Evolutionary conservation across 2,888 invertebrate species (phyloP).

Genomic region (Microplitis deprimator): DNA sequence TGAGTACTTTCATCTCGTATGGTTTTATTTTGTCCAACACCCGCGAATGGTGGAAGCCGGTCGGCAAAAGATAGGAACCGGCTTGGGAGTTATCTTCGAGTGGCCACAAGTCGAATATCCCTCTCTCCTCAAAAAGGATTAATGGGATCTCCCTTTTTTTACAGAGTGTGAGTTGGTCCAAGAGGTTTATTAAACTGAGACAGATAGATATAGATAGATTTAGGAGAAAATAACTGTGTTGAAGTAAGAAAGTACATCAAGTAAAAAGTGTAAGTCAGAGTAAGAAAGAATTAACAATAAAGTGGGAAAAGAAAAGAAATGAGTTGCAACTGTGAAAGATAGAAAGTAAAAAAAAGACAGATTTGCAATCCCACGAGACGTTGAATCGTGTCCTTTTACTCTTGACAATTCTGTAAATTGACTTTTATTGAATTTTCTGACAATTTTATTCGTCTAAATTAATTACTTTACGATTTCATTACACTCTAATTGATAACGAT

Average conservation of each 20-base stretch:
- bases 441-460: neutral
- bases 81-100: conserved; percentile 49
- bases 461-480: neutral
- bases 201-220: neutral
- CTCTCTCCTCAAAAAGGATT: conserved; percentile 41
- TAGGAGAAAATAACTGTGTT: neutral
- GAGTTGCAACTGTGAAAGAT: conserved; percentile 19
- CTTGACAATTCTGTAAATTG: conserved; percentile 5
- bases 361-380: conserved; percentile 34
- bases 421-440: conserved; percentile 10
- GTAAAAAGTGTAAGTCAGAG: neutral
- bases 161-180: conserved; percentile 38
- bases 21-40: conserved; percentile 35
- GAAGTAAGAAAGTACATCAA: neutral
- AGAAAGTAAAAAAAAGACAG: conserved; percentile 31
- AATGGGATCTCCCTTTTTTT: conserved; percentile 47
- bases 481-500: neutral
- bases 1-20: conserved; percentile 33
- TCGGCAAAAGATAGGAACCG: conserved; percentile 30
- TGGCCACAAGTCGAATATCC: conserved; percentile 47
- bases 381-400: conserved; percentile 5
- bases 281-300: neutral
- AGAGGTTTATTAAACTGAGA: neutral
- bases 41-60: conserved; percentile 37
- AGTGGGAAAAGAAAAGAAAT: neutral